A percentile compares a stretch with the other conserved stretches of the same genome.
Conservation (phyloP, 2,797 vertebrate genomes). For the Prunella strophiata region DNA sequence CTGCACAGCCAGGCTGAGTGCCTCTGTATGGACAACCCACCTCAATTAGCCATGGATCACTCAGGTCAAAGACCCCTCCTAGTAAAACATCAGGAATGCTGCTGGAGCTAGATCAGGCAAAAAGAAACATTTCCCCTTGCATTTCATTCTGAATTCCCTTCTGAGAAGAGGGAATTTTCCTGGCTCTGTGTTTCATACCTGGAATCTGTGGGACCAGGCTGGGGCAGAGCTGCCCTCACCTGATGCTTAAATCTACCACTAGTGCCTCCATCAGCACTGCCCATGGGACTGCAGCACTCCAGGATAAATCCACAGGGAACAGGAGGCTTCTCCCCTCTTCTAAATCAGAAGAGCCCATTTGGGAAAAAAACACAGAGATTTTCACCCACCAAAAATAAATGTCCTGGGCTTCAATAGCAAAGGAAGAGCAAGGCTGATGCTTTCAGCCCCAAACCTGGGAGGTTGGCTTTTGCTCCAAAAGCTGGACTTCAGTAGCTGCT, state of each 20-base stretch:
- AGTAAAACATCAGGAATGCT: background rate
- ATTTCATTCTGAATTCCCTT: background rate
- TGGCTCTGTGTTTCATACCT: background rate
- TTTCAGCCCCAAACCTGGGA: background rate
- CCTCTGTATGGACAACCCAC: background rate
- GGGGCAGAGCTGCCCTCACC: background rate
- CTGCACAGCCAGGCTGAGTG: background rate
- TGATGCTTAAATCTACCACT: background rate
- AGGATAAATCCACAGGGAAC: rapidly evolving
- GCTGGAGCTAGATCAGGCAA: background rate
- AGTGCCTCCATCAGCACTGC: background rate
- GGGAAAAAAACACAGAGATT: background rate
- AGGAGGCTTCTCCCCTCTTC: background rate
- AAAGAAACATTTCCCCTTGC: background rate
- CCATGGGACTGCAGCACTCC: rapidly evolving
- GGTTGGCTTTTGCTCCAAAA: background rate
- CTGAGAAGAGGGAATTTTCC: background rate
- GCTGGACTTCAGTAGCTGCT: background rate
- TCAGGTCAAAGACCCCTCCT: background rate
- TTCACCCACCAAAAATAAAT: background rate
- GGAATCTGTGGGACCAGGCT: background rate
- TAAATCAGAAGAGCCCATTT: background rate
- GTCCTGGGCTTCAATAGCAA: background rate
- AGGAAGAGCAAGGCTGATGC: background rate
- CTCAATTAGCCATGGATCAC: background rate